phyloP scores from a whole-genome alignment of 2,113 vertebrate genomes.

The Cebus imitator region DNA sequence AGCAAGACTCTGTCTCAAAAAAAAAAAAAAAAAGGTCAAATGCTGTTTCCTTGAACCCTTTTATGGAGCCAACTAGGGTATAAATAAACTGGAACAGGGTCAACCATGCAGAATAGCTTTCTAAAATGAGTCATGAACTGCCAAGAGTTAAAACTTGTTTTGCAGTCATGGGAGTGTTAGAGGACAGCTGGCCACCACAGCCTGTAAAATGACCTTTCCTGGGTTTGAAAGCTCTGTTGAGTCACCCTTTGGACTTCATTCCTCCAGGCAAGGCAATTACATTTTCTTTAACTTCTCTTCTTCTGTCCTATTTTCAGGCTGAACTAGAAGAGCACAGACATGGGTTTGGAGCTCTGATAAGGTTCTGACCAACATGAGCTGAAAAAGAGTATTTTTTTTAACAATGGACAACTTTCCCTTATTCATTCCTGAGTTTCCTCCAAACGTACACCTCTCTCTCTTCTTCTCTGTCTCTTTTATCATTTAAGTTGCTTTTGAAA shows the following conservation, averaged over 20 bases:
- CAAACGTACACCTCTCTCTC: not conserved
- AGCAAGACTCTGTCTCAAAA: too few relatives aligned
- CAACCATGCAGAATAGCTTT: slow-evolving; percentile 43
- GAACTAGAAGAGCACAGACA: not conserved
- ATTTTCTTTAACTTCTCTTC: not conserved
- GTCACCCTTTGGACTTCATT: slow-evolving; percentile 23
- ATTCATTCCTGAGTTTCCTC: not conserved
- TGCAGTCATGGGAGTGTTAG: not conserved
- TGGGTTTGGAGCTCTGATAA: not conserved
- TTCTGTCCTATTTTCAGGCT: not conserved
- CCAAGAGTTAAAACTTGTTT: slow-evolving; percentile 47
- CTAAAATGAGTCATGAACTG: slow-evolving; percentile 62
- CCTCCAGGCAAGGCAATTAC: not conserved
- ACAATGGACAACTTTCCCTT: not conserved
- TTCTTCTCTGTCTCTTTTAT: not conserved
- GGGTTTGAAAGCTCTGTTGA: not conserved
- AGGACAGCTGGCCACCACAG: slow-evolving; percentile 41
- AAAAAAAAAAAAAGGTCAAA: not conserved
- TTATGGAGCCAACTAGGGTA: slow-evolving; percentile 11
- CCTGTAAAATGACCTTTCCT: slow-evolving; percentile 51
- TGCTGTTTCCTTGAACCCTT: slow-evolving; percentile 5
- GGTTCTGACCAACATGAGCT: not conserved
- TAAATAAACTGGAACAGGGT: slow-evolving; percentile 51
- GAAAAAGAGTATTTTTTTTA: not conserved
- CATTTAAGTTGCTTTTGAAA: not conserved